phyloP scores from a whole-genome alignment of 2,797 vertebrate species.

The Margarornis squamiger region DNA sequence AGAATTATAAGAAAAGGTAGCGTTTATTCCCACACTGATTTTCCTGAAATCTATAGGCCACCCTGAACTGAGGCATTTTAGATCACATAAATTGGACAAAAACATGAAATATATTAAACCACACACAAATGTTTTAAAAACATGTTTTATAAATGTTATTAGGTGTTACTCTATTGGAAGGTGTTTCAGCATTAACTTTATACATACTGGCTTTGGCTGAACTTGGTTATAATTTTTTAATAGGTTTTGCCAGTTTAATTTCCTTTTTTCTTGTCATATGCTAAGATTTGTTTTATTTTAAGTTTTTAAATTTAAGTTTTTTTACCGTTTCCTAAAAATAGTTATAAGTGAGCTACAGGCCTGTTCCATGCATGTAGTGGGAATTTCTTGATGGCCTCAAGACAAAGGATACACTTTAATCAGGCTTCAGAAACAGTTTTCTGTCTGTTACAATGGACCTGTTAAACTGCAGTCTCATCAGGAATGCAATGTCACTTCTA shows the following conservation, averaged over 20 bases:
- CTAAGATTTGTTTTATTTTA: background rate
- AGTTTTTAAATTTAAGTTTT: background rate
- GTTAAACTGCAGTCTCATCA: background rate
- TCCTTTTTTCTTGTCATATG: background rate
- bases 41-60: background rate
- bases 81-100: background rate
- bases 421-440: background rate
- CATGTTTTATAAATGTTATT: background rate
- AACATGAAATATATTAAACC: background rate
- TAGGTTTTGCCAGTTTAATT: background rate
- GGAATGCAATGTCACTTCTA: background rate
- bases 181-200: background rate
- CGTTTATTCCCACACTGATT: background rate
- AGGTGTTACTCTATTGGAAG: background rate
- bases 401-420: background rate
- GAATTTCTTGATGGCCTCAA: background rate
- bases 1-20: background rate
- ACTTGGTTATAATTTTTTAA: background rate
- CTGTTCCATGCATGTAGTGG: background rate
- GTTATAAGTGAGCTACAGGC: background rate
- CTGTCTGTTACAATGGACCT: background rate
- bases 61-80: background rate
- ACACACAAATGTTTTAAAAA: background rate
- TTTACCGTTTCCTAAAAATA: background rate
- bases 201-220: background rate